Conservation (phyloP, 2,797 vertebrate genomes). For the Melanitta fusca region DNA sequence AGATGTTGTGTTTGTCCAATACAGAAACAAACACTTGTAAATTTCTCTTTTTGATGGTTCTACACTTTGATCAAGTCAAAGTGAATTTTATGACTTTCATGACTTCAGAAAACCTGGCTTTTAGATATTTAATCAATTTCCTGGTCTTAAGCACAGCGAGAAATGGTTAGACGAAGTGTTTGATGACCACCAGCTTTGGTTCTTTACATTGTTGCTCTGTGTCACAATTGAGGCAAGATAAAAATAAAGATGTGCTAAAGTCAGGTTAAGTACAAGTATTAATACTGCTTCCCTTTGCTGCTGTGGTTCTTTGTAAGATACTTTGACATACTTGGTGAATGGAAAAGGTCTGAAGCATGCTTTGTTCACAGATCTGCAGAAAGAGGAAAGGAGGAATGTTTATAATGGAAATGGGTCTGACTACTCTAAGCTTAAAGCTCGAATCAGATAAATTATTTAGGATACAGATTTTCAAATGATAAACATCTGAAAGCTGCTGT, state of each 20-base stretch:
- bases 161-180: neutral
- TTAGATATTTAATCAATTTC: conserved; percentile 7
- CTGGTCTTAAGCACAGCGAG: neutral
- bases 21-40: conserved; percentile 63
- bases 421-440: neutral
- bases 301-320: neutral
- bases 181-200: neutral
- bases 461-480: conserved; percentile 14
- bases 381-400: neutral
- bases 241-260: conserved; percentile 8
- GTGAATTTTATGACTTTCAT: neutral
- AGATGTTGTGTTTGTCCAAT: conserved; percentile 60
- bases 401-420: neutral
- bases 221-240: neutral
- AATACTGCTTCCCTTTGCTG: neutral
- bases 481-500: neutral
- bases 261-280: neutral
- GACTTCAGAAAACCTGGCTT: conserved; percentile 32
- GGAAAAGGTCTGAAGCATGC: neutral
- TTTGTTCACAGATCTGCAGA: neutral
- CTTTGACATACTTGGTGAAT: neutral
- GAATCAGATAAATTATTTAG: neutral
- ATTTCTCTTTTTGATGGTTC: conserved; percentile 64
- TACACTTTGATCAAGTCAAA: conserved; percentile 59
- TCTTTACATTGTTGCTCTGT: neutral